Percentiles rank a stretch among this genome's conserved stretches.
These are phyloP conservation scores for Uria aalge DNA, from an alignment of 2,113 vertebrate species.

Conservation along the genomic window DNA sequence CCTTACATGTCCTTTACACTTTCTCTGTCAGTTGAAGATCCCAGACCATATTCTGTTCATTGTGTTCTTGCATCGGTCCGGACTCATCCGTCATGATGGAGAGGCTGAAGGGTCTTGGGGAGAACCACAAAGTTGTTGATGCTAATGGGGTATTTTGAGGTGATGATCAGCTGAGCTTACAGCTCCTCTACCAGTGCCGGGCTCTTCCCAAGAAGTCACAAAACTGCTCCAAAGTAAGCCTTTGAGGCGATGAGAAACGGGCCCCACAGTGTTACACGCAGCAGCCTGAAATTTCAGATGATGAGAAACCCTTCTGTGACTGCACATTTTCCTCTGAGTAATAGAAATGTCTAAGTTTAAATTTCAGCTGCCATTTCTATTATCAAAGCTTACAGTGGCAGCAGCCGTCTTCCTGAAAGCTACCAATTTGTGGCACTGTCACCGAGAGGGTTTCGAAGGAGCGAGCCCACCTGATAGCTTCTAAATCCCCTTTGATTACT, in stretches of 20 bases:
- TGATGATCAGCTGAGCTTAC: background rate
- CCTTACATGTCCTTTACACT: background rate
- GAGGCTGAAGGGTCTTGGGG: background rate
- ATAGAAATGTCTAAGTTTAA: slow-evolving; percentile 39
- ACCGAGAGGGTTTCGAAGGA: background rate
- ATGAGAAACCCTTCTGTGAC: slow-evolving; percentile 24
- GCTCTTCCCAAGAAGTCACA: background rate
- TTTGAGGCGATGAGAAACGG: background rate
- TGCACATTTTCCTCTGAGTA: background rate
- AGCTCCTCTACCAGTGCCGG: background rate
- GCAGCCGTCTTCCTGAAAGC: background rate
- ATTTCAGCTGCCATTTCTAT: slow-evolving; percentile 46
- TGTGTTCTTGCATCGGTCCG: background rate
- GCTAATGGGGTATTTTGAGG: background rate
- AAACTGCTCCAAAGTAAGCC: background rate
- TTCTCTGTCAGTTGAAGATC: background rate
- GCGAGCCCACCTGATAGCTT: background rate
- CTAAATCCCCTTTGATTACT: slow-evolving; percentile 25
- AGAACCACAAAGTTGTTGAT: background rate
- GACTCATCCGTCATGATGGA: background rate
- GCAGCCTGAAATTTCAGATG: slow-evolving; percentile 14
- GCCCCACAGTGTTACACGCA: background rate
- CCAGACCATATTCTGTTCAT: background rate
- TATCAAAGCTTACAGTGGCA: background rate
- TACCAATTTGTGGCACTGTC: slow-evolving; percentile 11